Evolutionary conservation across 2,888 invertebrate species (phyloP).

Genomic region (Plagiodera versicolora): DNA sequence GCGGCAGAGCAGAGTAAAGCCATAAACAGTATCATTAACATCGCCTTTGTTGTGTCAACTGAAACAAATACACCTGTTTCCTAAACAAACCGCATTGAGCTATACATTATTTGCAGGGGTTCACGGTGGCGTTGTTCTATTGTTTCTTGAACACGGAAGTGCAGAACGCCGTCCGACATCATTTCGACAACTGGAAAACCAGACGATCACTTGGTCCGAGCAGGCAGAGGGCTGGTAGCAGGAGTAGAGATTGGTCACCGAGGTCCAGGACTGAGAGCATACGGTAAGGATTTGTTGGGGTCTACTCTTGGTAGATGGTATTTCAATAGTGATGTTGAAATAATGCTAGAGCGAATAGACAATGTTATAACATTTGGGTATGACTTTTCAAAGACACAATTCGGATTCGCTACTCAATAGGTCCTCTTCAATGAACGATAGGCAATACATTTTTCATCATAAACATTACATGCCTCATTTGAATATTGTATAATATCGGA

Average conservation of each 20-base stretch:
- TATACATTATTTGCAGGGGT: slow-evolving; percentile 64
- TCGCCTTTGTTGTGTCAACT: not conserved
- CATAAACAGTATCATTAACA: not conserved
- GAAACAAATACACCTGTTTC: not conserved
- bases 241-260: slow-evolving; percentile 82
- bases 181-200: slow-evolving; percentile 77
- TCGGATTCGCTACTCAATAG: too few relatives aligned
- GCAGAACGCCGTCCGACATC: slow-evolving; percentile 79
- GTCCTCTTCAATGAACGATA: too few relatives aligned
- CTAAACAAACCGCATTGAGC: too few relatives aligned
- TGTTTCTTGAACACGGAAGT: slow-evolving; percentile 94
- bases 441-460: too few relatives aligned
- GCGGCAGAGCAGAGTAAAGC: too few relatives aligned
- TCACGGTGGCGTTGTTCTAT: slow-evolving; percentile 87
- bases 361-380: too few relatives aligned
- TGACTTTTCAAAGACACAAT: too few relatives aligned
- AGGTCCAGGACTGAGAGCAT: slow-evolving; percentile 79
- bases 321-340: slow-evolving; percentile 1
- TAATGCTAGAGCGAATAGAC: too few relatives aligned
- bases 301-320: not conserved
- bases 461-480: too few relatives aligned
- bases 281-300: slow-evolving; percentile 61
- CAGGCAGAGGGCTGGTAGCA: slow-evolving; percentile 66
- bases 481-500: too few relatives aligned
- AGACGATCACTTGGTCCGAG: slow-evolving; percentile 65